Evolutionary conservation across 64 coral and sea anemone genomes (phyloP).

Genomic region (Porites lutea): DNA sequence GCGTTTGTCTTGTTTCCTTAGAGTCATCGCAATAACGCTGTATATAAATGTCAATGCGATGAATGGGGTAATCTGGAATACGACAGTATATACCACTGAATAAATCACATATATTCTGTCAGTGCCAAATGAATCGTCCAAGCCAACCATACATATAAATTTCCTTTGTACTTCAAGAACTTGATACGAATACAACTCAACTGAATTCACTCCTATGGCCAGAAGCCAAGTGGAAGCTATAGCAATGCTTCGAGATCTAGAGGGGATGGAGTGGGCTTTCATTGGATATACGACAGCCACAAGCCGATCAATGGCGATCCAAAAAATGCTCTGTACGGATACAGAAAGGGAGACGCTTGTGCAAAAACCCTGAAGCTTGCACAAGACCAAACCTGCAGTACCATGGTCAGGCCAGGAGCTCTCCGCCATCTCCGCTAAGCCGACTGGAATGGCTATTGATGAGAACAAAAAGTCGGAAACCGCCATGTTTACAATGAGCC

Average conservation of each 20-base stretch:
- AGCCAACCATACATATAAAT: too few relatives aligned
- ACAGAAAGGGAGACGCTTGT: constrained; percentile 3
- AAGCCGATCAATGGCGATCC: constrained; percentile 45
- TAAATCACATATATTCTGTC: neutral
- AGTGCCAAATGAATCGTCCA: neutral
- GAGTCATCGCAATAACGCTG: neutral
- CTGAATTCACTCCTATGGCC: neutral
- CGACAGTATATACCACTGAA: neutral
- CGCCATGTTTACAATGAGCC: constrained; percentile 61
- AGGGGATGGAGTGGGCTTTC: neutral
- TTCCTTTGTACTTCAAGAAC: neutral
- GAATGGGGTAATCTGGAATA: neutral
- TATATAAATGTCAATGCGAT: neutral
- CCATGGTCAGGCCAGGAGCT: neutral
- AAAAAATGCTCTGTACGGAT: constrained; percentile 34
- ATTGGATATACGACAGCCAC: constrained; percentile 37
- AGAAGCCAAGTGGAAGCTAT: constrained; percentile 13
- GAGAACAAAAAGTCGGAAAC: constrained; percentile 29
- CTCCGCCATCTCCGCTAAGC: neutral
- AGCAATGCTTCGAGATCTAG: neutral
- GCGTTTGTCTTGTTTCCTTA: neutral
- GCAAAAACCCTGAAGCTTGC: constrained; percentile 47
- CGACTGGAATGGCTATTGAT: neutral
- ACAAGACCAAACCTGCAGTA: neutral
- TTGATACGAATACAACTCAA: constrained; percentile 8